Evolutionary conservation across 2,113 vertebrate species (phyloP), one percentile per base, ranked within the genome.

Genomic region (Orthochromis malagaraziensis): DNA sequence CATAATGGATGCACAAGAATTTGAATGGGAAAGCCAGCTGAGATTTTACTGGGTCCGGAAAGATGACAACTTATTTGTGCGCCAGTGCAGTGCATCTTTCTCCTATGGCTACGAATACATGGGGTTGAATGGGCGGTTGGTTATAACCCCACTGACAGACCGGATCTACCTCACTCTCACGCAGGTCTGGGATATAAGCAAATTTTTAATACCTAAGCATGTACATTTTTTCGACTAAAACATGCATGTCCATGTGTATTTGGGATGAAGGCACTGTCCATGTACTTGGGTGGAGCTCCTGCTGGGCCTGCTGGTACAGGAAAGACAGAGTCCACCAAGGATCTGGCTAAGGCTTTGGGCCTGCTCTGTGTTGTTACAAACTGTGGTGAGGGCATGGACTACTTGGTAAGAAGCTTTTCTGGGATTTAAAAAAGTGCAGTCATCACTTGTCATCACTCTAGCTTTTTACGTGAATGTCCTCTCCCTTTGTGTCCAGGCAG

Each of bases 371-470:
- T 99, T 3, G 99, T 99, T 14, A 99, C 99, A 82, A 99, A 99
- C 96, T 99, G 99, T 1, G 98, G 98, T 4, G 99, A 99, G 95
- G 98, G 98, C 95, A 99, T 99, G 98, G 98, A 99, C 92, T 98
- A 96, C 96, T 98, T 97, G 95, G 99, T 99, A 95, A 95, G 97
- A 84, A 35, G 13, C 1, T 24, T 16, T 13, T 12, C 5, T 33
- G 14, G 6, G 51, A 77, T 77, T 77, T 0, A 13, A 51, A 77
- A 49, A 51, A 29, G 17, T 45, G 24, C 21, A 75, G 16, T 38
- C 58, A 3, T 42, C 4, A 7, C 70, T 31, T 88, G 24, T 85
- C 4, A 54, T 60, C 58, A 63, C 29, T 63, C 13, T 5, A 65
- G 29, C 26, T 45, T 58, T 85, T 65, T n/a, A 17, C 1, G 79